These are phyloP conservation scores for Enteromius argenteus DNA, from an alignment of 2,797 vertebrate species.

Conservation along the genomic window DNA sequence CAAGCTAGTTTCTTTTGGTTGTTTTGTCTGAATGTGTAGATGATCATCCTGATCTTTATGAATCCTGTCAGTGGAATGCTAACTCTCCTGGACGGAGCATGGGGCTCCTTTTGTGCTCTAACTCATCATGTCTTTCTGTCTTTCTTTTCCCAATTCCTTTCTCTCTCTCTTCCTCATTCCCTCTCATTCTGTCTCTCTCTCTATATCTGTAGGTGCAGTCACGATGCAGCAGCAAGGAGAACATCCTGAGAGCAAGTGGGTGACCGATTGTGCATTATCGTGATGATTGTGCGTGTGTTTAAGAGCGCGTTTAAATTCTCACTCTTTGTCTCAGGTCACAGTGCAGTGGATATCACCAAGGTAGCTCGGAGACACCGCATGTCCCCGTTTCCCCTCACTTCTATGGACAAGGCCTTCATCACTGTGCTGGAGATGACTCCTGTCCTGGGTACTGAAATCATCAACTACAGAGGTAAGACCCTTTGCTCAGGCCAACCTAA, in stretches of 20 bases:
- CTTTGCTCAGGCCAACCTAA: background rate
- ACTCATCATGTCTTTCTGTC: constrained; percentile 40
- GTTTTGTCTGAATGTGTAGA: constrained; percentile 57
- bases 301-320: constrained; percentile 19
- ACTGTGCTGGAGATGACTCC: constrained; percentile 98
- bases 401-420: constrained; percentile 99
- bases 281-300: background rate
- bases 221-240: constrained; percentile 98
- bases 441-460: constrained; percentile 96
- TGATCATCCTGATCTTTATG: constrained; percentile 45
- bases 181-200: constrained; percentile 53
- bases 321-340: constrained; percentile 85
- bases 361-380: constrained; percentile 97
- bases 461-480: constrained; percentile 93
- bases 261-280: constrained; percentile 5
- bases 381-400: constrained; percentile 97
- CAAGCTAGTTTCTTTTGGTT: constrained; percentile 51
- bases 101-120: constrained; percentile 41
- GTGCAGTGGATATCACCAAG: constrained; percentile 98
- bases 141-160: constrained; percentile 42
- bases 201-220: constrained; percentile 93
- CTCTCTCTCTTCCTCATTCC: constrained; percentile 40
- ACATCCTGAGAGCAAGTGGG: constrained; percentile 96
- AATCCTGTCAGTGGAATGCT: constrained; percentile 57
- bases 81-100: constrained; percentile 46